phyloP scores from a whole-genome alignment of 2,888 invertebrate genomes.

The Eumacrocentrus americanus region DNA sequence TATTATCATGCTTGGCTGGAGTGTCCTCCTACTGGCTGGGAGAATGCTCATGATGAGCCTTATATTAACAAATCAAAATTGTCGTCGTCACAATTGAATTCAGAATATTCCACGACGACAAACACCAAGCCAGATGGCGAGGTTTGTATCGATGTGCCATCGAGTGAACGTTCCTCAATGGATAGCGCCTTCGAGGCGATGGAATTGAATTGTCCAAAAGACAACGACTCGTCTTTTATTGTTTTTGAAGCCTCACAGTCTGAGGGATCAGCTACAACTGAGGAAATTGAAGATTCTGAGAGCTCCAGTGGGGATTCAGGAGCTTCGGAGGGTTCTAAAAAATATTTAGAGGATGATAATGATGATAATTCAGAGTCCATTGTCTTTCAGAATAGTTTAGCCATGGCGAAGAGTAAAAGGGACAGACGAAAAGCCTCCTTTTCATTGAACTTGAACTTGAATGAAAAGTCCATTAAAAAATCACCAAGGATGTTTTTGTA shows the following conservation, averaged over 20 bases:
- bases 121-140: conserved; percentile 42
- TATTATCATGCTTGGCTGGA: conserved; percentile 97
- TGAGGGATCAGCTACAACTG: conserved; percentile 44
- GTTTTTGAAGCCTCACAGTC: conserved; percentile 60
- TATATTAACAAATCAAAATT: conserved; percentile 62
- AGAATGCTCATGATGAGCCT: conserved; percentile 76
- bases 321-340: not conserved
- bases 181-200: conserved; percentile 54
- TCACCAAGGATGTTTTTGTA: conserved; percentile 76
- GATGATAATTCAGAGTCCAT: conserved; percentile 26
- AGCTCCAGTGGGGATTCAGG: conserved; percentile 12
- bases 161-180: conserved; percentile 47
- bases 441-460: conserved; percentile 37
- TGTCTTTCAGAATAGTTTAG: conserved; percentile 22
- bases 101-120: not conserved
- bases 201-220: conserved; percentile 38
- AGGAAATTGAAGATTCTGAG: conserved; percentile 26
- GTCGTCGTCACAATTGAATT: conserved; percentile 43
- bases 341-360: not conserved
- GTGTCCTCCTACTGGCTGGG: conserved; percentile 87
- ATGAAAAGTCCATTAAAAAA: conserved; percentile 28
- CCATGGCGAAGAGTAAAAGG: conserved; percentile 13
- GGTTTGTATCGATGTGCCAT: conserved; percentile 48
- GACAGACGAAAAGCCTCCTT: conserved; percentile 35
- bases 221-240: conserved; percentile 63